Percentiles rank a stretch among this genome's conserved stretches.
Evolutionary conservation across 2,797 vertebrate genomes (phyloP).

Genomic region (Schizothorax lantsangensis): DNA sequence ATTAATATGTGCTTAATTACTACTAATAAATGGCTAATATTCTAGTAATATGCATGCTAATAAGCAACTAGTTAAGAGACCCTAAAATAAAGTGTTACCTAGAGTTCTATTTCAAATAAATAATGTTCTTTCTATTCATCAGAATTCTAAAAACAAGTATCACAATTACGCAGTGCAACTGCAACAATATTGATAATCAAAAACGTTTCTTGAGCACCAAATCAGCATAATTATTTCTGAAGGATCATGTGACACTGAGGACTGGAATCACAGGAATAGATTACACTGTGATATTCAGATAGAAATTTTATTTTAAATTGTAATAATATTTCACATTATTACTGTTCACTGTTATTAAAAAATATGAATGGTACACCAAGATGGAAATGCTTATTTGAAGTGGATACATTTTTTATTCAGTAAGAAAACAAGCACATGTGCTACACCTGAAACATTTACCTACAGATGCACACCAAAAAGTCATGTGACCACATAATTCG

Average conservation of each 20-base stretch:
- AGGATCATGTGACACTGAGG: background rate
- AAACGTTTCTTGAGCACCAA: background rate
- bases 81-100: too few species aligned
- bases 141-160: background rate
- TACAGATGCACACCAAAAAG: background rate
- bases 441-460: background rate
- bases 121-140: background rate
- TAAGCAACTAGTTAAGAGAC: too few species aligned
- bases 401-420: background rate
- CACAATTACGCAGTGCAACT: background rate
- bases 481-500: background rate
- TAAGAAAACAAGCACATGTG: background rate
- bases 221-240: background rate
- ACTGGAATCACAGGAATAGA: background rate
- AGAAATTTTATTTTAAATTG: background rate
- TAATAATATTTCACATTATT: background rate
- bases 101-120: background rate
- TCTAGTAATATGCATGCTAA: too few species aligned
- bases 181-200: background rate
- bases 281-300: background rate
- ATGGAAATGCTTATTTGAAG: background rate
- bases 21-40: too few species aligned
- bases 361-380: background rate
- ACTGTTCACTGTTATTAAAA: background rate
- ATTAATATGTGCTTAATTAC: too few species aligned